Evolutionary conservation across 2,888 invertebrate genomes (phyloP).

Genomic region (Ochlodes sylvanus): DNA sequence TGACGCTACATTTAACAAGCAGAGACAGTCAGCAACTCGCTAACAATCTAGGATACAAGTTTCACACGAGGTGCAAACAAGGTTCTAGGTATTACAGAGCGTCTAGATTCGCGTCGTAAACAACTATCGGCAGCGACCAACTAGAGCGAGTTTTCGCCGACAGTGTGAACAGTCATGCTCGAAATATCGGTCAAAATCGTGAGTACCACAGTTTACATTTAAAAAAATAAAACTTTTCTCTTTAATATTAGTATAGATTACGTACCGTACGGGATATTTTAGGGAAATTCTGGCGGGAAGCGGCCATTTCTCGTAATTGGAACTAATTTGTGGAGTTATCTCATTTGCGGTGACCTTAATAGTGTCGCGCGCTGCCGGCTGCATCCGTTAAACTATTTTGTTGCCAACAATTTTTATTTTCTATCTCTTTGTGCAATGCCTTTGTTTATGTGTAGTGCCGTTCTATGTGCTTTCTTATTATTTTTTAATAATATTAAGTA

Average conservation of each 20-base stretch:
- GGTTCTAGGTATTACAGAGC: too few relatives aligned
- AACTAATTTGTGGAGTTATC: conserved; percentile 4
- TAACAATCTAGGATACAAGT: not conserved
- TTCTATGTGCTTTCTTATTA: too few relatives aligned
- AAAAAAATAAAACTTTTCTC: too few relatives aligned
- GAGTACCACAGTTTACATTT: too few relatives aligned
- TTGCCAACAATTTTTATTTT: not conserved
- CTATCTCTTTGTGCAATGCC: not conserved
- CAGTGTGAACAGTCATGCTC: too few relatives aligned
- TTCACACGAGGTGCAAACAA: conserved; percentile 5
- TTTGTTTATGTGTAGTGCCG: too few relatives aligned
- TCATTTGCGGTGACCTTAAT: conserved; percentile 1
- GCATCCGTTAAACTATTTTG: not conserved
- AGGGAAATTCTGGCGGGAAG: conserved; percentile 2
- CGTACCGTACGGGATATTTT: not conserved
- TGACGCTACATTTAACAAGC: not conserved
- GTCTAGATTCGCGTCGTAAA: too few relatives aligned
- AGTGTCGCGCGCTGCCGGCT: not conserved
- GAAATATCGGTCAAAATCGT: too few relatives aligned
- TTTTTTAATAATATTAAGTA: too few relatives aligned
- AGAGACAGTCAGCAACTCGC: not conserved
- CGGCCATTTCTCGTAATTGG: conserved; percentile 3
- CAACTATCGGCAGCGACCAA: too few relatives aligned
- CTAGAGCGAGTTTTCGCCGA: too few relatives aligned
- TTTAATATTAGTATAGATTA: not conserved